These are phyloP conservation scores for Blastomussa wellsi DNA, from an alignment of 92 coral and sea anemone genomes.

Conservation along the genomic window DNA sequence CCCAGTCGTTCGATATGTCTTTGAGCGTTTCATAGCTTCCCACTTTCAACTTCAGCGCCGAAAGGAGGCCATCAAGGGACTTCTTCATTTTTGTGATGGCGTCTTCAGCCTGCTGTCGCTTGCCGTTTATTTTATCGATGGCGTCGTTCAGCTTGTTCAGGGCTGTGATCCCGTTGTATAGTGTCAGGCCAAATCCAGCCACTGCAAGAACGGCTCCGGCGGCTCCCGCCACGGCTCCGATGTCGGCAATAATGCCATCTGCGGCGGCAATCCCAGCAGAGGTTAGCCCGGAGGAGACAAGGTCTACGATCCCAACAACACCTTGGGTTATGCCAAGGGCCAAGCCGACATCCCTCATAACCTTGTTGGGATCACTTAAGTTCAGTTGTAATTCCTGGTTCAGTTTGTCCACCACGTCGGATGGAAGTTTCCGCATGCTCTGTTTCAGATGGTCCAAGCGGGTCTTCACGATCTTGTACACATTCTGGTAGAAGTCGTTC, in stretches of 20 bases:
- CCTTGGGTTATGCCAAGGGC: slow-evolving; percentile 44
- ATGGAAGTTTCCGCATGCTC: slow-evolving; percentile 69
- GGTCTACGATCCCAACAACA: slow-evolving; percentile 48
- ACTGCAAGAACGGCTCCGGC: slow-evolving; percentile 63
- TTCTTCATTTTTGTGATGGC: slow-evolving; percentile 59
- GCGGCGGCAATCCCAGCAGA: slow-evolving; percentile 64
- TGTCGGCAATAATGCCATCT: slow-evolving; percentile 60
- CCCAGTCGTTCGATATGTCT: slow-evolving; percentile 70
- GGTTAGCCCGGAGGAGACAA: slow-evolving; percentile 56
- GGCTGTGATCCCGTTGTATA: slow-evolving; percentile 59
- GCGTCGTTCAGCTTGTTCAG: slow-evolving; percentile 64
- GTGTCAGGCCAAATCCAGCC: slow-evolving; percentile 70
- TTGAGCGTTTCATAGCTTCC: slow-evolving; percentile 61
- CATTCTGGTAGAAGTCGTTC: slow-evolving; percentile 59
- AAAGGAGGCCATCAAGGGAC: slow-evolving; percentile 63
- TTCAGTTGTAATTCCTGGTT: slow-evolving; percentile 53
- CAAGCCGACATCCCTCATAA: slow-evolving; percentile 43
- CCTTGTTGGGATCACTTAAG: slow-evolving; percentile 57
- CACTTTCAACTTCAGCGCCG: slow-evolving; percentile 43
- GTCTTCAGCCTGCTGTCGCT: slow-evolving; percentile 49
- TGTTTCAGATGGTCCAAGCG: slow-evolving; percentile 69
- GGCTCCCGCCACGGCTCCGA: slow-evolving; percentile 63
- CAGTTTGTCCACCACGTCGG: slow-evolving; percentile 61
- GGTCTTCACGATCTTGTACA: slow-evolving; percentile 67
- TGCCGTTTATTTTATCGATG: slow-evolving; percentile 63